Evolutionary conservation across 2,113 vertebrate species (phyloP).

Genomic region (Chlorodrepanis virens): DNA sequence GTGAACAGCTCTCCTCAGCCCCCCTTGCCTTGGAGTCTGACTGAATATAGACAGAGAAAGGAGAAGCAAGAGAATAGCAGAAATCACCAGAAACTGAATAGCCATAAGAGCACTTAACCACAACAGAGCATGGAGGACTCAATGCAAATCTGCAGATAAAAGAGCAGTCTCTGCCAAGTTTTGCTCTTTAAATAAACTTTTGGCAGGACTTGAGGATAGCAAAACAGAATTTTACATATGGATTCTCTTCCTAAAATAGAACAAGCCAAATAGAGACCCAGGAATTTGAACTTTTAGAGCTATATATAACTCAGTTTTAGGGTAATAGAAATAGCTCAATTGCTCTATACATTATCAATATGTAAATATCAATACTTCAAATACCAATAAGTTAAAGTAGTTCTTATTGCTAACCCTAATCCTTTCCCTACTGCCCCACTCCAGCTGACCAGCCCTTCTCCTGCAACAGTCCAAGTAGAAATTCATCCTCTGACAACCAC

Average conservation of each 20-base stretch:
- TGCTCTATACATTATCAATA: not conserved
- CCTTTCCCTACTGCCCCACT: not conserved
- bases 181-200: slow-evolving; percentile 7
- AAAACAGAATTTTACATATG: not conserved
- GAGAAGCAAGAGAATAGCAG: not conserved
- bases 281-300: not conserved
- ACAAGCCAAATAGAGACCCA: not conserved
- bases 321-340: not conserved
- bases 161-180: not conserved
- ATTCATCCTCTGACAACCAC: not conserved
- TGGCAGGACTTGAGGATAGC: not conserved
- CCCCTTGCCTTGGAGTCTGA: not conserved
- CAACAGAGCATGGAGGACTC: not conserved
- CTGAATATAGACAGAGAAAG: not conserved
- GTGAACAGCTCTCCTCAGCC: not conserved
- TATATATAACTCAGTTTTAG: not conserved
- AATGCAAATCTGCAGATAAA: not conserved
- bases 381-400: not conserved
- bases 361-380: not conserved
- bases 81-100: not conserved
- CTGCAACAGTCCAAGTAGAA: not conserved
- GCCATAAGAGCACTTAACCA: not conserved
- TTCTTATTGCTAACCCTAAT: not conserved
- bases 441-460: not conserved
- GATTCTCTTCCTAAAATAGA: slow-evolving; percentile 1